Base-by-base conservation (phyloP, 2,888 invertebrate species). In the Phalera bucephala region DNA sequence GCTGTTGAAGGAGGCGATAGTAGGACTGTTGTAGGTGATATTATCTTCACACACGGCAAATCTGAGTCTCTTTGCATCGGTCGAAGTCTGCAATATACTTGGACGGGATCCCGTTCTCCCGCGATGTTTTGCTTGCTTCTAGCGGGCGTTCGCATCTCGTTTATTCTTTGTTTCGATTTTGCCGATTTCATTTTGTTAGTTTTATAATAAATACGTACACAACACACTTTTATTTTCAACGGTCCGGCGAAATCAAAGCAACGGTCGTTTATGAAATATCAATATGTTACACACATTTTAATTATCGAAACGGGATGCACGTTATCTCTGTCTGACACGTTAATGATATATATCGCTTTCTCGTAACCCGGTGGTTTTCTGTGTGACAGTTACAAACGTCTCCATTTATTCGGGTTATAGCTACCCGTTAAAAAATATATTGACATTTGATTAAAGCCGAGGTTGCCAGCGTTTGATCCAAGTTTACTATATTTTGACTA, bases 11-110 rank as follows among this genome's bases (percentile, higher is more conserved):
- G 94, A 3, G 94, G 91, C 1, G 91, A 91, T 27, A 95, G 74
- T 1, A 93, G 82, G 17, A 96, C 86, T 6, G 93, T 93, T 3
- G 92, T 93, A 1, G 94, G 89, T 2, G 94, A 94, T 49, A 93
- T 79, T 10, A 95, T 91, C 67, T 92, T 93, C 65, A 96, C 91
- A 68, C 95, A 95, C 0, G 93, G 84, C 6, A 89, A 64, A 75
- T 94, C 94, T 0, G 84, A 89, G 9, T 93, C 92, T 33, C 92
- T 91, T 66, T 94, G 93, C 72, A 96, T 88, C 0, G 97, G 97
- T 7, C 96, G 91, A 9, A 98, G 80, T 11, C 98, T 91, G 69
- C 98, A 98, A 65, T 93, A 98, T 0, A 98, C 98, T 86, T 97
- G 93, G 0, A 97, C 95, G 0, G 96, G 94, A 76, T 97, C 95